Percentiles rank a stretch among this genome's conserved stretches.
phyloP scores from a whole-genome alignment of 2,888 invertebrate genomes.

The Euzetes globulus region DNA sequence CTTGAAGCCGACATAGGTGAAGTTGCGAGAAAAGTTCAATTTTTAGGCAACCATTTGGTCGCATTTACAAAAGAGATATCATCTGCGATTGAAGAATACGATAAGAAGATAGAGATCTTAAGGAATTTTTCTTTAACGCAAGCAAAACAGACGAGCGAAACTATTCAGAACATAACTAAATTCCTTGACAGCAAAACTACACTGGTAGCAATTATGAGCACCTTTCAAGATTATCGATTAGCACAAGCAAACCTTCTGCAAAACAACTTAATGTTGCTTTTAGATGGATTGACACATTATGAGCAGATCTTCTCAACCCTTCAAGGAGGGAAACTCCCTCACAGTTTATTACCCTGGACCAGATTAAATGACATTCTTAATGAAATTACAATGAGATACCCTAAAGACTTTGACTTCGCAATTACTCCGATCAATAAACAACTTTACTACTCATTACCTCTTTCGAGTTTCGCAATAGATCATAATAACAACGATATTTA shows the following conservation, averaged over 20 bases:
- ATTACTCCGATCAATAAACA: not conserved
- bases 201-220: not conserved
- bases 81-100: not conserved
- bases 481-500: not conserved
- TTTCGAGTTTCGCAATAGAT: not conserved
- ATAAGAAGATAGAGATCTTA: not conserved
- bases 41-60: not conserved
- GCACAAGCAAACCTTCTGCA: not conserved
- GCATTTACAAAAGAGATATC: not conserved
- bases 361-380: not conserved
- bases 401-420: not conserved
- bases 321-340: not conserved
- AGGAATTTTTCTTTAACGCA: not conserved
- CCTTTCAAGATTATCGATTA: not conserved
- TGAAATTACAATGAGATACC: not conserved
- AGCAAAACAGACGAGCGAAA: not conserved
- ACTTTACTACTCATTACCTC: not conserved
- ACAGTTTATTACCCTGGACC: not conserved
- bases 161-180: not conserved
- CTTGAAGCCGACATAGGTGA: not conserved
- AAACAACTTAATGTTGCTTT: not conserved
- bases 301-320: not conserved
- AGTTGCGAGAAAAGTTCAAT: not conserved
- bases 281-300: not conserved
- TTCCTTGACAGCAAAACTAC: not conserved